Percentiles rank a stretch among this genome's conserved stretches.
These are phyloP conservation scores for Sphinx pinastri DNA, from an alignment of 2,888 invertebrate genomes.

Conservation along the genomic window DNA sequence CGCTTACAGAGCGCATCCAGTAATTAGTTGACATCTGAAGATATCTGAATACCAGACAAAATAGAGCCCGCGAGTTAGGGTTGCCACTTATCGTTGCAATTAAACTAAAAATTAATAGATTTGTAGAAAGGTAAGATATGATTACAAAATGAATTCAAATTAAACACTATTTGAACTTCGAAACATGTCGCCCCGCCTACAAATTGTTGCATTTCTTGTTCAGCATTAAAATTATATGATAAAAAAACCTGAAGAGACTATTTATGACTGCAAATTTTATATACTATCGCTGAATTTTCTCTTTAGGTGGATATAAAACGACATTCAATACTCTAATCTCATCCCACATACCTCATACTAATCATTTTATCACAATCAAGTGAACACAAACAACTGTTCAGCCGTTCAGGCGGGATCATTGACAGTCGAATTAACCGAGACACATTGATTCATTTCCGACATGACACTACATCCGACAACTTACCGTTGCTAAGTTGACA, in stretches of 20 bases:
- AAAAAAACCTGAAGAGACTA: too few species aligned
- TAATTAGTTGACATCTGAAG: constrained; percentile 37
- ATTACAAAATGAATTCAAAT: not conserved
- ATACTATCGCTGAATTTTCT: too few species aligned
- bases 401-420: not conserved
- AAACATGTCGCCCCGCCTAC: too few species aligned
- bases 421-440: not conserved
- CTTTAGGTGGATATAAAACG: too few species aligned
- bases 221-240: too few species aligned
- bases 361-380: not conserved
- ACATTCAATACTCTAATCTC: too few species aligned
- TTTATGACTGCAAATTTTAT: too few species aligned
- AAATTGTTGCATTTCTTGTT: too few species aligned
- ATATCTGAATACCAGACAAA: constrained; percentile 33
- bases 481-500: too few species aligned
- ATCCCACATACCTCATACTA: too few species aligned
- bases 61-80: constrained; percentile 29
- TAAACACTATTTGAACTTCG: too few species aligned
- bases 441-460: not conserved
- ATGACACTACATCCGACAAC: not conserved
- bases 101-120: not conserved
- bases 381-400: not conserved
- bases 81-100: constrained; percentile 12
- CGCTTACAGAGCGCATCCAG: constrained; percentile 25
- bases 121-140: not conserved